phyloP scores from a whole-genome alignment of 2,888 invertebrate species.

The Parascotia fuliginaria region DNA sequence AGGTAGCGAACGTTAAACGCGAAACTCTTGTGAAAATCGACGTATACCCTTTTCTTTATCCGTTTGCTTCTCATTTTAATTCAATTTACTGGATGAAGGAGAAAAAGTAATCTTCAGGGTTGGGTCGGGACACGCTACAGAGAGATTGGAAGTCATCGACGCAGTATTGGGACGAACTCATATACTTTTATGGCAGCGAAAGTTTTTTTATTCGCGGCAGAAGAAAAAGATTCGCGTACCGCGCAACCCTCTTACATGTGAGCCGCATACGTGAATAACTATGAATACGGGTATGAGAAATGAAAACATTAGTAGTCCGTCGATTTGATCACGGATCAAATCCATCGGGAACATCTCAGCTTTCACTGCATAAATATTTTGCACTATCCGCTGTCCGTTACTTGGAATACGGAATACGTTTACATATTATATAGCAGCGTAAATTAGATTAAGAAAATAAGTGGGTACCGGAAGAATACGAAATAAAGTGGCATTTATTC shows the following conservation, averaged over 20 bases:
- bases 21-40: conserved; percentile 74
- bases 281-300: conserved; percentile 61
- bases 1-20: conserved; percentile 61
- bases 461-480: background rate
- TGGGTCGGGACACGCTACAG: conserved; percentile 78
- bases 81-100: conserved; percentile 83
- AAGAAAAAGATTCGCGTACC: conserved; percentile 77
- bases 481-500: background rate
- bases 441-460: background rate
- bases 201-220: conserved; percentile 80
- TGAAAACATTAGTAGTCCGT: conserved; percentile 66
- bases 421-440: background rate
- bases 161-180: conserved; percentile 83
- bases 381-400: conserved; percentile 19
- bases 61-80: conserved; percentile 83
- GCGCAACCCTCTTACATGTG: conserved; percentile 61
- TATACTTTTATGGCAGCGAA: conserved; percentile 82
- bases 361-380: conserved; percentile 45
- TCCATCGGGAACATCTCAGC: conserved; percentile 47
- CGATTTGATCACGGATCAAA: conserved; percentile 59
- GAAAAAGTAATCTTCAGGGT: conserved; percentile 83
- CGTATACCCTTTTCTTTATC: conserved; percentile 78
- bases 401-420: background rate
- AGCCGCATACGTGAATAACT: conserved; percentile 67
- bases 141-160: conserved; percentile 84